phyloP scores from a whole-genome alignment of 2,888 invertebrate genomes.

The Trissolcus brochymenae region DNA sequence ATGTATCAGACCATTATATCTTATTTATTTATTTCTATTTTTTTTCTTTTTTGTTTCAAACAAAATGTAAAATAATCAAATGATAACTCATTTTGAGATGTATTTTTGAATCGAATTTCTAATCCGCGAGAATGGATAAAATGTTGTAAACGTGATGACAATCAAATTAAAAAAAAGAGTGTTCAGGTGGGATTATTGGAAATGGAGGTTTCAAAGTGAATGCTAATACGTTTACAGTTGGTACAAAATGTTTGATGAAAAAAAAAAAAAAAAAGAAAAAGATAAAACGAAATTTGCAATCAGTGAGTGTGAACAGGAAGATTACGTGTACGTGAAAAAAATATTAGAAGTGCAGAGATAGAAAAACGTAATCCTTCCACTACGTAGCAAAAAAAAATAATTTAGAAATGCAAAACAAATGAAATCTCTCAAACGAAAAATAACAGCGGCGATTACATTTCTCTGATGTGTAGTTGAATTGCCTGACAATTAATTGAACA shows the following conservation, averaged over 20 bases:
- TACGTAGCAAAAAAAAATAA: neutral
- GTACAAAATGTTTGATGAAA: conserved; percentile 31
- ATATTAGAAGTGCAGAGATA: conserved; percentile 16
- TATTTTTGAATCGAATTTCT: neutral
- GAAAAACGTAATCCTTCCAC: conserved; percentile 7
- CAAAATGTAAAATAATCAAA: conserved; percentile 11
- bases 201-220: conserved; percentile 31
- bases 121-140: conserved; percentile 1
- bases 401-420: neutral
- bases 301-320: conserved; percentile 10
- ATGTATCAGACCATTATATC: conserved; percentile 65
- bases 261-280: neutral
- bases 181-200: conserved; percentile 21
- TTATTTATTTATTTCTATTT: neutral
- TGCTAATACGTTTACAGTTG: conserved; percentile 35
- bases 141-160: conserved; percentile 27
- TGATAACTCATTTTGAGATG: neutral
- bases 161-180: conserved; percentile 1
- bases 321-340: conserved; percentile 24
- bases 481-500: conserved; percentile 45
- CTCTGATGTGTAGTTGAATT: conserved; percentile 8
- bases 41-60: too few relatives aligned
- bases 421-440: neutral
- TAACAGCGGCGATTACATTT: conserved; percentile 16
- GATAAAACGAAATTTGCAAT: conserved; percentile 4